These are phyloP conservation scores for Acanthosepion pharaonis DNA, from an alignment of 2,888 invertebrate species.

Conservation along the genomic window DNA sequence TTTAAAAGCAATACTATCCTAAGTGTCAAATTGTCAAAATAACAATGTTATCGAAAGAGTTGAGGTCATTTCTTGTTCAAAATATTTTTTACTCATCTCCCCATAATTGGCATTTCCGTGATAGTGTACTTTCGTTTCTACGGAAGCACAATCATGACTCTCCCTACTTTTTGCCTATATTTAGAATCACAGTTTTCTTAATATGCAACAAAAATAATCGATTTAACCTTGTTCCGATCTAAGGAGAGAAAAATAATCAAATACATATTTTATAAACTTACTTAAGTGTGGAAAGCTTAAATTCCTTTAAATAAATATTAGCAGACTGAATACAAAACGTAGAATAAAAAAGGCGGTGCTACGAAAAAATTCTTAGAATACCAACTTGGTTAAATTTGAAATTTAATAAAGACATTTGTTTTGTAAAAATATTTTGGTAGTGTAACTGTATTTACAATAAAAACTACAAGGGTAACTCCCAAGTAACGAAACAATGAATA, in stretches of 20 bases:
- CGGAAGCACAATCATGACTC: background rate
- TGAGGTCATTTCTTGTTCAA: background rate
- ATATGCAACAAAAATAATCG: background rate
- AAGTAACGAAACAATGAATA: background rate
- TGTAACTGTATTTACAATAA: background rate
- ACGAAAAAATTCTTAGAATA: background rate
- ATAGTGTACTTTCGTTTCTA: background rate
- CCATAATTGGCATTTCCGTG: background rate
- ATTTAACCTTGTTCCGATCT: background rate
- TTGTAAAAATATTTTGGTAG: background rate
- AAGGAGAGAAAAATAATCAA: background rate
- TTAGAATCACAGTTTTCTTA: no score
- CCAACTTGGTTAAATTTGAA: background rate
- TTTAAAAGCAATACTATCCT: background rate
- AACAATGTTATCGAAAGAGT: background rate
- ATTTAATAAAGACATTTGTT: background rate
- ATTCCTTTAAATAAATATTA: background rate
- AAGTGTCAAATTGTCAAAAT: background rate
- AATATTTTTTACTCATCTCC: background rate
- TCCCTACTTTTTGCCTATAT: background rate
- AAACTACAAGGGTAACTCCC: background rate
- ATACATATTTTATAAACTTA: background rate
- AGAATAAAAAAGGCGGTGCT: background rate
- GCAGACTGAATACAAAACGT: background rate
- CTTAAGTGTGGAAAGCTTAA: background rate